These are phyloP conservation scores for Capra hircus DNA, from an alignment of 2,113 vertebrate species.

Conservation along the genomic window DNA sequence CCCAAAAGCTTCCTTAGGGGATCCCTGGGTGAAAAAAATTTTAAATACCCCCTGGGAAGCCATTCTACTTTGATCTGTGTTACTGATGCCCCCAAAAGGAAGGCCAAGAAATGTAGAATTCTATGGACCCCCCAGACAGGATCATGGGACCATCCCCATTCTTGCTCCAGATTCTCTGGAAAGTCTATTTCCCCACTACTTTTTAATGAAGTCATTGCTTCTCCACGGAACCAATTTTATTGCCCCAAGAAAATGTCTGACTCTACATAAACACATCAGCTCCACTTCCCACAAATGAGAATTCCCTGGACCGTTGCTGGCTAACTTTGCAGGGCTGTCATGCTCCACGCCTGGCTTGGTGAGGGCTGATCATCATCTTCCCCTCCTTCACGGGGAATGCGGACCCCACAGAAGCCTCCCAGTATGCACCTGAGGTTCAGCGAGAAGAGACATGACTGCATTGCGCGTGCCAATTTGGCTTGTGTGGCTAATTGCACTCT, in stretches of 20 bases:
- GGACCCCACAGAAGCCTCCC: neutral
- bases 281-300: neutral
- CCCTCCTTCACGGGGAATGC: neutral
- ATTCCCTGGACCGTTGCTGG: neutral
- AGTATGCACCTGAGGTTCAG: neutral
- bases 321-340: neutral
- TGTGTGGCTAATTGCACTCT: slow-evolving; percentile 63
- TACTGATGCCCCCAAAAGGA: neutral
- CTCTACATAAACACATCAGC: neutral
- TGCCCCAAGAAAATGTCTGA: neutral
- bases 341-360: neutral
- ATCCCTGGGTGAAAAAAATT: neutral
- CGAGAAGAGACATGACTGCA: neutral
- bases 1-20: neutral
- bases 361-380: neutral
- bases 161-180: neutral
- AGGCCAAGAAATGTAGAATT: neutral
- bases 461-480: slow-evolving; percentile 49
- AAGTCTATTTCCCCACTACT: neutral
- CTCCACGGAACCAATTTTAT: neutral
- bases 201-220: neutral
- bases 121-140: neutral
- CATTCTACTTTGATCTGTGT: neutral
- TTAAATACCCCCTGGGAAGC: neutral
- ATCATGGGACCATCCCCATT: neutral